Evolutionary conservation across 2,888 invertebrate genomes (phyloP).

Genomic region (Amiota mariae): DNA sequence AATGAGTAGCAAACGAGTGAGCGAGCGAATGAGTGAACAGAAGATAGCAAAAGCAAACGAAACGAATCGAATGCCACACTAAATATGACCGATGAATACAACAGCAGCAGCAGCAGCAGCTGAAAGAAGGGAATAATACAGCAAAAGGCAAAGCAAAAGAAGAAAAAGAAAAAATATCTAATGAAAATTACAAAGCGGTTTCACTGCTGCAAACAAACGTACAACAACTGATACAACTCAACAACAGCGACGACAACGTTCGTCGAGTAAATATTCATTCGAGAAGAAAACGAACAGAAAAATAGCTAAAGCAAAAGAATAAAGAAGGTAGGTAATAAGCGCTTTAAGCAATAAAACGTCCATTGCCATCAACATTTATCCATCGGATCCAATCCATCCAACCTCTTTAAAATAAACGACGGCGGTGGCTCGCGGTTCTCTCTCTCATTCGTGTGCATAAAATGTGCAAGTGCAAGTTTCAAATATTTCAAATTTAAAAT

Average conservation of each 20-base stretch:
- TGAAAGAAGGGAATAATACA: neutral
- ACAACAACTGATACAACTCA: neutral
- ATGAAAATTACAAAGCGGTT: slow-evolving; percentile 1
- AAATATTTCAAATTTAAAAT: too few species aligned
- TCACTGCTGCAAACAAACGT: neutral
- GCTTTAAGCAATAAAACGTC: neutral
- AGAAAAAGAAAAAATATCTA: neutral
- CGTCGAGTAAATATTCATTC: neutral
- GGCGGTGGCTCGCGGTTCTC: too few species aligned
- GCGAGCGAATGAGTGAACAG: neutral
- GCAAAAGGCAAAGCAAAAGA: neutral
- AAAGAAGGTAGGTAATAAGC: neutral
- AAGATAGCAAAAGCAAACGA: neutral
- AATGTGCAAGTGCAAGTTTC: slow-evolving; percentile 6
- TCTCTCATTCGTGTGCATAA: slow-evolving; percentile 9
- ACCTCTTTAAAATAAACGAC: too few species aligned
- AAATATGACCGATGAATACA: too few species aligned
- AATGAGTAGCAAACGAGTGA: neutral
- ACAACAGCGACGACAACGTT: neutral
- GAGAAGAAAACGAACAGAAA: neutral
- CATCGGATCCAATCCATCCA: too few species aligned
- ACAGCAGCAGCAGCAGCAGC: slow-evolving; percentile 3
- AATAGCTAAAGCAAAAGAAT: neutral
- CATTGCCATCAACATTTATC: too few species aligned
- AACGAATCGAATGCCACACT: too few species aligned